These are phyloP conservation scores for Pelochelys cantorii DNA, from an alignment of 2,797 vertebrate genomes.

Conservation along the genomic window DNA sequence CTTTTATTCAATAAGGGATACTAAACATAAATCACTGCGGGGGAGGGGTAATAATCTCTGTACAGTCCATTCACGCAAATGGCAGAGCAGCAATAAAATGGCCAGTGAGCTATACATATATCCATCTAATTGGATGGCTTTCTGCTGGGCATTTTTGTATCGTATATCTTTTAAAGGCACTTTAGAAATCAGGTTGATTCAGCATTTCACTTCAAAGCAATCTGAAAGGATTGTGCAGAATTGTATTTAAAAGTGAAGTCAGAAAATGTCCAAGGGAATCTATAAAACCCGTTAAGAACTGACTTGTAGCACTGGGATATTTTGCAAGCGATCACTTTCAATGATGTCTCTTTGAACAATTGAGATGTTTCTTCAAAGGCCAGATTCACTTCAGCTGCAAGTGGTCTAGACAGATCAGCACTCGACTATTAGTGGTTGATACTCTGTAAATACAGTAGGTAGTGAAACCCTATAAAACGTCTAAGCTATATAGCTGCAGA, in stretches of 20 bases:
- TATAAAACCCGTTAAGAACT: neutral
- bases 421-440: slow-evolving; percentile 3
- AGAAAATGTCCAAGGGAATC: slow-evolving; percentile 36
- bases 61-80: slow-evolving; percentile 36
- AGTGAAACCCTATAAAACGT: neutral
- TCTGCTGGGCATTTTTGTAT: slow-evolving; percentile 66
- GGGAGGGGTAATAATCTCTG: slow-evolving; percentile 53
- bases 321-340: neutral
- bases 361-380: neutral
- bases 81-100: slow-evolving; percentile 47
- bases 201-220: slow-evolving; percentile 58
- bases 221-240: slow-evolving; percentile 31
- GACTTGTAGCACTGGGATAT: neutral
- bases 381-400: neutral
- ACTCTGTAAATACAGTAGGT: neutral
- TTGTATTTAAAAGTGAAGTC: slow-evolving; percentile 20
- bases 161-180: slow-evolving; percentile 33
- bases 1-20: slow-evolving; percentile 63
- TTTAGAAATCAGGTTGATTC: slow-evolving; percentile 52
- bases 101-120: slow-evolving; percentile 52
- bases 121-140: slow-evolving; percentile 67
- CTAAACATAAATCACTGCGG: slow-evolving; percentile 68
- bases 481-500: neutral
- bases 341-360: neutral
- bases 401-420: neutral